phyloP scores from a whole-genome alignment of 2,888 invertebrate genomes.

The Opisthograptis luteolata region DNA sequence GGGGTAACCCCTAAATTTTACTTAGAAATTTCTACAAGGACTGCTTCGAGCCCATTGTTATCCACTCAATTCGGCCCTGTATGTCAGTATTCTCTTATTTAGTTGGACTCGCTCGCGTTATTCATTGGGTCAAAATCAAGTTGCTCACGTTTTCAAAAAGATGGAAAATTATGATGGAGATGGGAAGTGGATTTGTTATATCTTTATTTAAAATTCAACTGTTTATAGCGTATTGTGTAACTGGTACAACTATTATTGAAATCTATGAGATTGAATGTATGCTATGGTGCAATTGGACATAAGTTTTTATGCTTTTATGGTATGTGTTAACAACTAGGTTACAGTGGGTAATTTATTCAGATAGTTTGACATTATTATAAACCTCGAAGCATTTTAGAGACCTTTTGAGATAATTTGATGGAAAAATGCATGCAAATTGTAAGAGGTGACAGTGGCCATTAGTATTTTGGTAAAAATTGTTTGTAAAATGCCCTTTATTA shows the following conservation, averaged over 20 bases:
- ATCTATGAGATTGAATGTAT: conserved; percentile 57
- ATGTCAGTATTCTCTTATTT: too few relatives aligned
- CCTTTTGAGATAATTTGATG: conserved; percentile 24
- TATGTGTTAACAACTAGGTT: conserved; percentile 30
- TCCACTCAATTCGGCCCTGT: too few relatives aligned
- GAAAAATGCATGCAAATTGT: conserved; percentile 22
- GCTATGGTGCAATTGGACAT: conserved; percentile 47
- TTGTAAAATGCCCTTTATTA: conserved; percentile 39
- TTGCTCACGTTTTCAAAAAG: not conserved
- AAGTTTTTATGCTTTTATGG: conserved; percentile 29
- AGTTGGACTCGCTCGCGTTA: too few relatives aligned
- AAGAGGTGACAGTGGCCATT: conserved; percentile 65
- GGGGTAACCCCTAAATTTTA: too few relatives aligned
- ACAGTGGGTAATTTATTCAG: conserved; percentile 37
- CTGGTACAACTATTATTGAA: conserved; percentile 47
- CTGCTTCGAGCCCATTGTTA: too few relatives aligned
- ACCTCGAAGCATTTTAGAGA: conserved; percentile 18
- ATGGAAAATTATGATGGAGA: too few relatives aligned
- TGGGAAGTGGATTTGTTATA: conserved; percentile 32
- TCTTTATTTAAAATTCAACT: conserved; percentile 41
- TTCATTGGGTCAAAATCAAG: conserved; percentile 1
- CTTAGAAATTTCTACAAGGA: too few relatives aligned
- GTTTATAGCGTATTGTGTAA: conserved; percentile 26
- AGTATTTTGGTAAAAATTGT: conserved; percentile 53
- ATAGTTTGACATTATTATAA: conserved; percentile 29